A percentile compares a stretch with the other conserved stretches of the same genome.
These are phyloP conservation scores for Chrosomus eos DNA, from an alignment of 2,797 vertebrate species.

Conservation along the genomic window DNA sequence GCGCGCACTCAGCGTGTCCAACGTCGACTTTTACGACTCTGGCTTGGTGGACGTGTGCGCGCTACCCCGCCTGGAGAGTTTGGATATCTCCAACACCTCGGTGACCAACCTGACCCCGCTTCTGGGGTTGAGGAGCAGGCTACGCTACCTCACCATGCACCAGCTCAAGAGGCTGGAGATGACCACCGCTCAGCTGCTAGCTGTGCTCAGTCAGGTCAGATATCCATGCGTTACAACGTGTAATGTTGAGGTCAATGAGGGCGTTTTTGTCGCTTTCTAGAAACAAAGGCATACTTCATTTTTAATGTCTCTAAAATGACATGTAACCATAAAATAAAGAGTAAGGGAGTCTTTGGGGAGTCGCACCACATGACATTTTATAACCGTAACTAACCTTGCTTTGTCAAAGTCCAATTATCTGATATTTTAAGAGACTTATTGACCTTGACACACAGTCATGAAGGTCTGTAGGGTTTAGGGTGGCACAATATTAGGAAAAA, in stretches of 20 bases:
- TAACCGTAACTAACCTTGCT: background rate
- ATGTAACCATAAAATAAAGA: background rate
- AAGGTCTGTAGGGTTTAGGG: background rate
- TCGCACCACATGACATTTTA: background rate
- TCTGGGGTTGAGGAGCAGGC: slow-evolving; percentile 87
- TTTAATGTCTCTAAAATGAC: background rate
- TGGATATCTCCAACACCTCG: slow-evolving; percentile 98
- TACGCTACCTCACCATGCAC: slow-evolving; percentile 97
- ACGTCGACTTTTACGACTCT: slow-evolving; percentile 95
- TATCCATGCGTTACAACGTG: background rate
- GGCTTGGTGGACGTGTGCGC: slow-evolving; percentile 91
- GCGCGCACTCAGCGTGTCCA: slow-evolving; percentile 91
- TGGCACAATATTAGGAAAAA: too few species aligned
- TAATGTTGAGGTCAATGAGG: background rate
- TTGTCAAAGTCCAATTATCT: background rate
- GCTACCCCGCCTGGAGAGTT: slow-evolving; percentile 91
- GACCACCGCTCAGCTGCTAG: slow-evolving; percentile 93
- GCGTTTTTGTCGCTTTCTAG: background rate
- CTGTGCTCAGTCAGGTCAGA: slow-evolving; percentile 75
- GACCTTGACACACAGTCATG: background rate
- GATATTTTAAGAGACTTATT: background rate
- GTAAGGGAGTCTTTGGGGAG: background rate
- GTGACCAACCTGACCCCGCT: slow-evolving; percentile 94
- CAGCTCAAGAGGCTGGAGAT: slow-evolving; percentile 99
- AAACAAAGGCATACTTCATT: background rate